Evolutionary conservation across 1,140 invertebrate species (phyloP).

Genomic region (Hesperophylax magnus): DNA sequence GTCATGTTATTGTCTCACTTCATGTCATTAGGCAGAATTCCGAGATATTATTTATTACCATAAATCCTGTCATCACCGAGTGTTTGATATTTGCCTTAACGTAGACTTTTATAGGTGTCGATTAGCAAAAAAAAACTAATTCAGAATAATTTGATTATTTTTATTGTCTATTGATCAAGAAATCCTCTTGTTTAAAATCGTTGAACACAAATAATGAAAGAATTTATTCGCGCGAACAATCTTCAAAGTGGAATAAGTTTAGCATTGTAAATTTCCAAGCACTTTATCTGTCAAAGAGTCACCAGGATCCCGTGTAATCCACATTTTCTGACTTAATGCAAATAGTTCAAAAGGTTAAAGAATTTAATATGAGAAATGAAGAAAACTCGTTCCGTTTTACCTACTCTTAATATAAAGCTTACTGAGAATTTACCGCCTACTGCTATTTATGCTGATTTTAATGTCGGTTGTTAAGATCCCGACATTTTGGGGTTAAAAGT

Average conservation of each 20-base stretch:
- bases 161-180: not conserved
- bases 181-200: constrained; percentile 4
- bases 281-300: constrained; percentile 28
- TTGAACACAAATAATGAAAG: not conserved
- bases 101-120: no score
- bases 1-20: no score
- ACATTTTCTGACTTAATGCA: constrained; percentile 25
- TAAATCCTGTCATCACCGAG: no score
- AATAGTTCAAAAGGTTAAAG: constrained; percentile 29
- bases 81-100: no score
- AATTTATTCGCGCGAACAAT: not conserved
- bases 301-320: not conserved
- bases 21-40: no score
- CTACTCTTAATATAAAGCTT: not conserved
- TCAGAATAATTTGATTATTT: no score
- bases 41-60: no score
- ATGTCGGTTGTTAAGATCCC: no score
- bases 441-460: no score
- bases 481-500: no score
- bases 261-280: constrained; percentile 21
- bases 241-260: constrained; percentile 21
- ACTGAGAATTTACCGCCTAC: no score
- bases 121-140: no score
- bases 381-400: not conserved
- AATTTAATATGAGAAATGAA: constrained; percentile 22